A percentile compares a stretch with the other conserved stretches of the same genome.
Evolutionary conservation across 2,888 invertebrate species (phyloP).

Genomic region (Lymantria monacha): DNA sequence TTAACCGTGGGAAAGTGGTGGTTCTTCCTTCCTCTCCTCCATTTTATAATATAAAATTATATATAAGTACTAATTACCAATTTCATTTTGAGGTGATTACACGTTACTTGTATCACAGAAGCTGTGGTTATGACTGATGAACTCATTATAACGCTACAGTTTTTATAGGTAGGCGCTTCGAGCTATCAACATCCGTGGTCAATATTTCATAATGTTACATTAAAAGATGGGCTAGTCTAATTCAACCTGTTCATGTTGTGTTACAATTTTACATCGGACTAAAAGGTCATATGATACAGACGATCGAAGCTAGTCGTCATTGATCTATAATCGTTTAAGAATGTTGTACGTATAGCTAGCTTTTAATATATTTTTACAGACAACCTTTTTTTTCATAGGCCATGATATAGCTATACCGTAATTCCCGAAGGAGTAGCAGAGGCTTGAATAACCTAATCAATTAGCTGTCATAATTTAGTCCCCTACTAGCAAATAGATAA

Average conservation of each 20-base stretch:
- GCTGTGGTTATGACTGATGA: slow-evolving; percentile 59
- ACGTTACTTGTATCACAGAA: slow-evolving; percentile 40
- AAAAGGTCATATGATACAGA: slow-evolving; percentile 7
- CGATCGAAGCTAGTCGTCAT: neutral
- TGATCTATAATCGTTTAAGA: too few species aligned
- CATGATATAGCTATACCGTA: too few species aligned
- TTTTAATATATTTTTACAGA: too few species aligned
- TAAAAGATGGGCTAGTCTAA: slow-evolving; percentile 59
- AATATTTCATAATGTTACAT: slow-evolving; percentile 59
- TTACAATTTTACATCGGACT: slow-evolving; percentile 7
- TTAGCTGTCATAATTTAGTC: too few species aligned
- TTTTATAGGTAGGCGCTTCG: slow-evolving; percentile 69
- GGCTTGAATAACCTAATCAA: too few species aligned
- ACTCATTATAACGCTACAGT: slow-evolving; percentile 50
- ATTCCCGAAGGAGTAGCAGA: too few species aligned
- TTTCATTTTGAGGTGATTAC: slow-evolving; percentile 49
- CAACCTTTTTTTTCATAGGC: too few species aligned
- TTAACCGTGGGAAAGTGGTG: too few species aligned
- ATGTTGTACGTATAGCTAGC: too few species aligned
- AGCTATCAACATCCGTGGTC: slow-evolving; percentile 39
- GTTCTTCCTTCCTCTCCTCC: too few species aligned
- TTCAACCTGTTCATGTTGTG: slow-evolving; percentile 17
- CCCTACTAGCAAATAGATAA: too few species aligned
- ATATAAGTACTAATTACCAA: slow-evolving; percentile 50
- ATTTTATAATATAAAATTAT: too few species aligned